These are phyloP conservation scores for Greenwoodochromis staneri DNA, from an alignment of 2,113 vertebrate genomes.

Conservation along the genomic window DNA sequence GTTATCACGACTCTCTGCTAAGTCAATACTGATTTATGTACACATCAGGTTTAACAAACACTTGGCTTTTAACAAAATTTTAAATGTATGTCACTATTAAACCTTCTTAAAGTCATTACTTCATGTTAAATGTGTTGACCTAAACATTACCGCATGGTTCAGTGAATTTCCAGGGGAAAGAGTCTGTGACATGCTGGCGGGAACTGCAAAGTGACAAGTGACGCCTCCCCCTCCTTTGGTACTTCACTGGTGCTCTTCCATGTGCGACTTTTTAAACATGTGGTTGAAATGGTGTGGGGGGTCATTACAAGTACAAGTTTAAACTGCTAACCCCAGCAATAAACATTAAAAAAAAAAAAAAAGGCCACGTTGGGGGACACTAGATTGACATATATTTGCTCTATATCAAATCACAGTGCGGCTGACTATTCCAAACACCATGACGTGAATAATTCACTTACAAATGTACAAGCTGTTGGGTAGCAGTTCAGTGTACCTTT, in stretches of 20 bases:
- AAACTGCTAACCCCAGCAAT: constrained; percentile 22
- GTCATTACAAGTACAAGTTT: constrained; percentile 39
- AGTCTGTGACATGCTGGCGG: constrained; percentile 58
- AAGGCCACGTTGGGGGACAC: background rate
- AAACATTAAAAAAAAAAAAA: constrained; percentile 3
- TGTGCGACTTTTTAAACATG: constrained; percentile 55
- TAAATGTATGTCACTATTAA: background rate
- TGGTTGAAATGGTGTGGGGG: constrained; percentile 20
- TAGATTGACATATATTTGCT: background rate
- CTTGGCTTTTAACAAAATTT: background rate
- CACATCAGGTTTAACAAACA: background rate
- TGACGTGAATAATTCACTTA: background rate
- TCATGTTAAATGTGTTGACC: constrained; percentile 31
- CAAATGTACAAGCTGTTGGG: background rate
- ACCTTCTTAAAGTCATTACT: background rate
- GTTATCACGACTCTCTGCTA: background rate
- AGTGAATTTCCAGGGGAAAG: constrained; percentile 43
- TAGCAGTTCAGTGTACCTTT: background rate
- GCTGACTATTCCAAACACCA: background rate
- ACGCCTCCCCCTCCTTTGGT: constrained; percentile 30
- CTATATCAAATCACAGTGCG: background rate
- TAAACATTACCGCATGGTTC: constrained; percentile 32
- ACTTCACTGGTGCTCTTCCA: constrained; percentile 31
- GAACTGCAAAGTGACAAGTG: constrained; percentile 63
- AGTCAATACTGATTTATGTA: background rate